A percentile compares a stretch with the other conserved stretches of the same genome.
Conservation (phyloP, 2,797 vertebrate genomes). For the Poeciliopsis gracilis region DNA sequence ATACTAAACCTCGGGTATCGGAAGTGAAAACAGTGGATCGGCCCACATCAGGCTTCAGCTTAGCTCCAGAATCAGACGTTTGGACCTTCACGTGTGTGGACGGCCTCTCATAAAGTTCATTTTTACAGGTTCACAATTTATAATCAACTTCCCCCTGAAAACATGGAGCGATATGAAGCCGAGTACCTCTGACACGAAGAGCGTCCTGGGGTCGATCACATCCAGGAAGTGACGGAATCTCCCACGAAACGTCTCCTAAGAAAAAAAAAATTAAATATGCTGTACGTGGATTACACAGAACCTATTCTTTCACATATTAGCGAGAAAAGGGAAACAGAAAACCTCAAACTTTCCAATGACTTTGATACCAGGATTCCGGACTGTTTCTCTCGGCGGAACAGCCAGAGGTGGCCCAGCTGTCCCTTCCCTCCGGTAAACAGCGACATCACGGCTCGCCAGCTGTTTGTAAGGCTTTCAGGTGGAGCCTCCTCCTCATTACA, state of each 20-base stretch:
- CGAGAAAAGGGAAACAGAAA: conserved; percentile 1
- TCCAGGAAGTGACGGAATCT: conserved; percentile 92
- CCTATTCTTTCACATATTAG: not conserved
- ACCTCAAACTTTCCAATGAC: not conserved
- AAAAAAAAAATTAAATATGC: not conserved
- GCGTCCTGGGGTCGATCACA: conserved; percentile 90
- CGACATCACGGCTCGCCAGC: conserved; percentile 51
- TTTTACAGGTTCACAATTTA: not conserved
- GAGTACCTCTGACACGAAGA: conserved; percentile 90
- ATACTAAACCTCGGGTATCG: too few relatives aligned
- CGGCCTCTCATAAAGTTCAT: not conserved
- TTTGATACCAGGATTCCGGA: not conserved
- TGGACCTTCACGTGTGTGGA: not conserved
- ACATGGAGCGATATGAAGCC: not conserved
- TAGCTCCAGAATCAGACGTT: not conserved
- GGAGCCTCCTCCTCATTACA: conserved; percentile 78
- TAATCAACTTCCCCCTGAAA: not conserved
- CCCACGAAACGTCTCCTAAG: conserved; percentile 85
- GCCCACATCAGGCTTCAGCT: not conserved
- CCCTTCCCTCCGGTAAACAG: conserved; percentile 24
- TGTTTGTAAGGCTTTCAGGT: conserved; percentile 72
- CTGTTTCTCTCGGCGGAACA: conserved; percentile 2
- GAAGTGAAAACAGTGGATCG: too few relatives aligned
- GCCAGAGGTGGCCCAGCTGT: conserved; percentile 50
- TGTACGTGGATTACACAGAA: not conserved